Evolutionary conservation across 2,888 invertebrate species (phyloP), one percentile per base, ranked within the genome.

Genomic region (Phyllotreta cruciferae): DNA sequence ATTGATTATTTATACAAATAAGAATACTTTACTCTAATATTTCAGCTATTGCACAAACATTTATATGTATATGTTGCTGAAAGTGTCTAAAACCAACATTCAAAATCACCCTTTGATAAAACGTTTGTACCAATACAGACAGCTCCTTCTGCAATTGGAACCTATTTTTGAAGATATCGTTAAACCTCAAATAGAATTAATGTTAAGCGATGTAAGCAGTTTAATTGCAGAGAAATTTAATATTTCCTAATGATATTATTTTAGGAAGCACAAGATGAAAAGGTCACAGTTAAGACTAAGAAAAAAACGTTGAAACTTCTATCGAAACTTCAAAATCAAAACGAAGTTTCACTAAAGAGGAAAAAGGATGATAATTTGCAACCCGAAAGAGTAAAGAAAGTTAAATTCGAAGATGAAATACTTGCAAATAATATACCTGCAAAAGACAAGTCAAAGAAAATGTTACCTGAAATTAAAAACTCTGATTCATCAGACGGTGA

Each of bases 61-160:
- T 41, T 86, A 88, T 53, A 94, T 93, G 81, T 96, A 96, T 80
- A 80, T 97, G 70, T 84, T 93, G 71, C 81, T 97, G 10, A 95
- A 95, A 83, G 86, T 91, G 58, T 89, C 90, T 75, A 88, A 88
- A 73, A 82, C 85, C 14, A 85, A 87, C 58, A 85, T 93, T 14
- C 87, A 89, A 74, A 89, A 90, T 71, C 98, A 98, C 84, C 97
- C 98, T n/a, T 88, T 97, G 9, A 87, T 93, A 45, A 92, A 93
- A 77, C 85, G 93, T 66, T 83, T 98, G 56, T 89, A 91, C 63
- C 92, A 94, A 76, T 91, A 92, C 74, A 86, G 90, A 66, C 87
- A 92, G 79, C 83, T 94, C 73, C 81, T 94, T 50, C 85, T 87
- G 66, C 88, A 93, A 82, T 81, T 94, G 69, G 88, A 90, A 69